Evolutionary conservation across 2,797 vertebrate genomes (phyloP).

Genomic region (Clarias pachynema): DNA sequence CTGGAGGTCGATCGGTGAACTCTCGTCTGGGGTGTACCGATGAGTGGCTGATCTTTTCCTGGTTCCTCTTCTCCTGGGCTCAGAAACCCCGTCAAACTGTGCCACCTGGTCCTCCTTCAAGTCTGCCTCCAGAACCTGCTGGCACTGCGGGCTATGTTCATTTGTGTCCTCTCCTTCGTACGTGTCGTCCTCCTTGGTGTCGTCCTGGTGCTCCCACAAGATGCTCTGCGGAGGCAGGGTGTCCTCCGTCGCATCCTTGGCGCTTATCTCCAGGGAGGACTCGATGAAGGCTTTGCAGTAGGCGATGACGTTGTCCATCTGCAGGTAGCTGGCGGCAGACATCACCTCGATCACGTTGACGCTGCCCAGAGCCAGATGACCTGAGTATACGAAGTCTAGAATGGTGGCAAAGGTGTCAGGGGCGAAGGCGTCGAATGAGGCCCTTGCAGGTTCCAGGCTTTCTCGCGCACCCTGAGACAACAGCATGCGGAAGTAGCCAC

Average conservation of each 20-base stretch:
- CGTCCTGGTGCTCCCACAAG: conserved; percentile 78
- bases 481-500: conserved; percentile 97
- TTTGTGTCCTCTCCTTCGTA: conserved; percentile 67
- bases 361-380: conserved; percentile 90
- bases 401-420: conserved; percentile 92
- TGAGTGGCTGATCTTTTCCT: conserved; percentile 67
- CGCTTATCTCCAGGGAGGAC: conserved; percentile 93
- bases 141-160: conserved; percentile 56
- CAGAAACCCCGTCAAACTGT: conserved; percentile 68
- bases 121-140: conserved; percentile 60
- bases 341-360: conserved; percentile 97
- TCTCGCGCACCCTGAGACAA: conserved; percentile 82
- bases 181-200: conserved; percentile 65
- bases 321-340: conserved; percentile 95
- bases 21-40: conserved; percentile 65
- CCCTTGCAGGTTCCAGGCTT: conserved; percentile 78
- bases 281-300: conserved; percentile 98
- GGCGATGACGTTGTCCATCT: conserved; percentile 96
- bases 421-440: conserved; percentile 92
- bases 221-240: conserved; percentile 67
- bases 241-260: conserved; percentile 77
- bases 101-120: conserved; percentile 70
- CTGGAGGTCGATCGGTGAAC: conserved; percentile 68
- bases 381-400: conserved; percentile 94
- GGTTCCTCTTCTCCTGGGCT: conserved; percentile 68